phyloP scores from a whole-genome alignment of 2,113 vertebrate genomes.

The Miniopterus natalensis region DNA sequence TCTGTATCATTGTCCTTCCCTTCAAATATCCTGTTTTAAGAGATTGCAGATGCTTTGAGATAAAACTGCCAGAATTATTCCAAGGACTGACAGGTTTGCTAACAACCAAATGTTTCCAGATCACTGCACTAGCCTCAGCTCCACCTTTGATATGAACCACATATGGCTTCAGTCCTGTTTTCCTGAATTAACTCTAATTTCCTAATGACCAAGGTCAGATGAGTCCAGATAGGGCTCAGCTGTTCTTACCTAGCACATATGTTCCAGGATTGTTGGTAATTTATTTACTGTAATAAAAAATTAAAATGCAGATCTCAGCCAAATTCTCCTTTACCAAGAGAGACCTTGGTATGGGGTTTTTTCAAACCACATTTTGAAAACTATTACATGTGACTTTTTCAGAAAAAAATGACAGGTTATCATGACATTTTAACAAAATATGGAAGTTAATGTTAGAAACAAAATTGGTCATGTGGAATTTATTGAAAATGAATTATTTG shows the following conservation, averaged over 20 bases:
- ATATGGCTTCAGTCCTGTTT: conserved; percentile 84
- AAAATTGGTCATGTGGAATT: not conserved
- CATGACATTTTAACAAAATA: not conserved
- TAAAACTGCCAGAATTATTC: conserved; percentile 78
- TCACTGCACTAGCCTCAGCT: conserved; percentile 68
- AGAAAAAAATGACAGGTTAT: conserved; percentile 40
- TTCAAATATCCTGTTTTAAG: conserved; percentile 76
- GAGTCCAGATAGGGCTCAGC: conserved; percentile 83
- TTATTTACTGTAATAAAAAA: conserved; percentile 81
- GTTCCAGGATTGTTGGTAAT: conserved; percentile 81
- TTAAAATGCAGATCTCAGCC: conserved; percentile 72
- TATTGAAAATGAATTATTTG: not conserved
- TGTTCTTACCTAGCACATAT: conserved; percentile 85
- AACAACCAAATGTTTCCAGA: conserved; percentile 75
- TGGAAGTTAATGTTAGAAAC: not conserved
- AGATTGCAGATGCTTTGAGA: conserved; percentile 76
- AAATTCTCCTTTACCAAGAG: conserved; percentile 60
- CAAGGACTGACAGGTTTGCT: conserved; percentile 83
- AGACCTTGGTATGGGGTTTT: not conserved
- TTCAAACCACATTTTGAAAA: not conserved
- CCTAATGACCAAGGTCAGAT: conserved; percentile 83
- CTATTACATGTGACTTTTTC: not conserved
- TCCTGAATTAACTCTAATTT: conserved; percentile 86
- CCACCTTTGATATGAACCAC: conserved; percentile 78
- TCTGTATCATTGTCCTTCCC: conserved; percentile 53